Percentiles rank a stretch among this genome's conserved stretches.
Conservation (phyloP, 1,140 invertebrate genomes). For the Cataglyphis hispanica region DNA sequence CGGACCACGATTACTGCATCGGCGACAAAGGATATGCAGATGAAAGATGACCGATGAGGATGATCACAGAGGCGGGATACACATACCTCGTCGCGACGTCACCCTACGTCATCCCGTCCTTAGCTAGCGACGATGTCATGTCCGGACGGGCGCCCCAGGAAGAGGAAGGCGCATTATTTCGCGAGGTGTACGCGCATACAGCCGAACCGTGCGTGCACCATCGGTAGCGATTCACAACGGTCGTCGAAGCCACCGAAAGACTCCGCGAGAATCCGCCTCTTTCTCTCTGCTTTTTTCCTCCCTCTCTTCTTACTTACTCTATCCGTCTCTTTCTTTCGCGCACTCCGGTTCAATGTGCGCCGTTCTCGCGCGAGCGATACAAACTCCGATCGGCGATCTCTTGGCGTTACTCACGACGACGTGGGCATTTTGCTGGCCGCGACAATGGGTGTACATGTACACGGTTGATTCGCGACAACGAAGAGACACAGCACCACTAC, state of each 20-base stretch:
- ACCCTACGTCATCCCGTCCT: conserved; percentile 68
- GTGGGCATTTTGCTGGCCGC: too few species aligned
- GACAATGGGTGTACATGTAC: neutral
- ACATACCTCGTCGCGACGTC: conserved; percentile 73
- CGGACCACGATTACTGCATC: neutral
- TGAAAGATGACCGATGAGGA: too few species aligned
- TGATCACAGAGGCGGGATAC: neutral
- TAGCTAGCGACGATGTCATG: conserved; percentile 69
- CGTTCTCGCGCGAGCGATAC: conserved; percentile 7
- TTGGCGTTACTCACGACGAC: neutral
- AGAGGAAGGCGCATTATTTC: conserved; percentile 78
- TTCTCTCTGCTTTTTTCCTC: neutral
- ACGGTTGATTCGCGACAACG: neutral
- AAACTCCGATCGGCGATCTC: neutral
- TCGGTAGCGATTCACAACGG: conserved; percentile 78
- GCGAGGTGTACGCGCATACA: conserved; percentile 74
- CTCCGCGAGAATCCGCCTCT: conserved; percentile 46
- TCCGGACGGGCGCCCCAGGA: conserved; percentile 73
- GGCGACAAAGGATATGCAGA: neutral
- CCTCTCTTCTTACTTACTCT: neutral
- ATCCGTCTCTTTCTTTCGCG: neutral
- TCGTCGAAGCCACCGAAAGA: conserved; percentile 68
- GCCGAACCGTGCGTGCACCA: conserved; percentile 84
- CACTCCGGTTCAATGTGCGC: conserved; percentile 7
- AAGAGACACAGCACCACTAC: neutral